Conservation (phyloP, 1,140 invertebrate genomes). For the Lamellibrachia luymesi region DNA sequence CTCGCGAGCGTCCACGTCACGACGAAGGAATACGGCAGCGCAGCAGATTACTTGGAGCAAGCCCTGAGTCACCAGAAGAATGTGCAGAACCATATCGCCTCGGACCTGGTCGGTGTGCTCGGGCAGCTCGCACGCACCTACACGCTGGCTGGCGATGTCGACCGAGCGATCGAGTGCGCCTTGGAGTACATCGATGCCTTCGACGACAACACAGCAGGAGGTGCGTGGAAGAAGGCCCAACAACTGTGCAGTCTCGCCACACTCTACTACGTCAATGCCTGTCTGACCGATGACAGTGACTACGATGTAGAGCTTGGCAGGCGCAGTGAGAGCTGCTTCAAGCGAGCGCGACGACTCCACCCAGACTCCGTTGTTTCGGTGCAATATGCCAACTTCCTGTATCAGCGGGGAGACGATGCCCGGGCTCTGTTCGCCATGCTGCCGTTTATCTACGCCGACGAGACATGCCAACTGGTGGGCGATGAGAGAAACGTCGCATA, state of each 20-base stretch:
- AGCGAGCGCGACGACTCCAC: conserved; percentile 14
- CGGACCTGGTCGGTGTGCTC: conserved; percentile 22
- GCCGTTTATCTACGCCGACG: background rate
- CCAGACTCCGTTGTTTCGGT: conserved; percentile 13
- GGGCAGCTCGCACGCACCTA: conserved; percentile 24
- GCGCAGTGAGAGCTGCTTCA: conserved; percentile 19
- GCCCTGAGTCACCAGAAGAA: conserved; percentile 29
- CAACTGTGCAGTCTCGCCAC: conserved; percentile 22
- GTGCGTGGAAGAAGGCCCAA: background rate
- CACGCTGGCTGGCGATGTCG: conserved; percentile 25
- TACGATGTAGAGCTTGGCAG: conserved; percentile 14
- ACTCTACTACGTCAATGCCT: conserved; percentile 27
- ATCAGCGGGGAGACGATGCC: conserved; percentile 23
- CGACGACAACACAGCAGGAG: background rate
- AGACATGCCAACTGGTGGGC: too few species aligned
- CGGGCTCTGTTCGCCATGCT: conserved; percentile 22
- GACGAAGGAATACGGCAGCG: conserved; percentile 19
- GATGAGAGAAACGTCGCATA: conserved; percentile 11
- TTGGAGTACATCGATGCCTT: conserved; percentile 24
- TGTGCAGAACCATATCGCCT: conserved; percentile 23
- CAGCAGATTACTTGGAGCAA: conserved; percentile 25
- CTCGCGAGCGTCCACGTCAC: conserved; percentile 26
- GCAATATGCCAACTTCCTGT: conserved; percentile 29
- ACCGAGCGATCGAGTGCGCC: conserved; percentile 28
- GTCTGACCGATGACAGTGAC: conserved; percentile 20